Evolutionary conservation across 2,797 vertebrate species (phyloP).

Genomic region (Psittacula derbiana): DNA sequence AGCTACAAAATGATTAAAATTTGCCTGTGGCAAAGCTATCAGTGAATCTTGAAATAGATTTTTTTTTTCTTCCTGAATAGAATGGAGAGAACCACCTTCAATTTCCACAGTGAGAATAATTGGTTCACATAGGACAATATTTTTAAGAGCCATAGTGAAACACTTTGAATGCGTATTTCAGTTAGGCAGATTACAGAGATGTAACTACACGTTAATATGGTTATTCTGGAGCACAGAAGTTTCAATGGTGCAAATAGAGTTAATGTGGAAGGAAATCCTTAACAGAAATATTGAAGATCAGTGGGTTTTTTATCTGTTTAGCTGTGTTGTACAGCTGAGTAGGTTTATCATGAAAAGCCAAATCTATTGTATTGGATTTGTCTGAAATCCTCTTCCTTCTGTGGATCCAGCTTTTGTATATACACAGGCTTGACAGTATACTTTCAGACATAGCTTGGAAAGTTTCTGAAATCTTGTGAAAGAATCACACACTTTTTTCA

Average conservation of each 20-base stretch:
- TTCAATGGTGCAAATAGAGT: background rate
- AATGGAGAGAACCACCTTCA: background rate
- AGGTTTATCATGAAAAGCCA: background rate
- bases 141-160: background rate
- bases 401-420: background rate
- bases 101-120: background rate
- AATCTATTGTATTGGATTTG: background rate
- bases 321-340: background rate
- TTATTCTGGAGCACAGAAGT: background rate
- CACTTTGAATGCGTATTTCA: background rate
- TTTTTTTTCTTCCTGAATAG: background rate
- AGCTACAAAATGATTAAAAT: conserved; percentile 28
- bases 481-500: background rate
- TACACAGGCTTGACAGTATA: rapidly evolving
- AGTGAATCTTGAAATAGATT: background rate
- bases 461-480: background rate
- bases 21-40: conserved; percentile 28
- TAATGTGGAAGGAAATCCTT: background rate
- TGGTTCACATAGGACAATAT: background rate
- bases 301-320: background rate
- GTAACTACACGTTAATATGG: background rate
- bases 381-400: background rate
- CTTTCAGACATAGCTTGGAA: background rate
- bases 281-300: background rate
- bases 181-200: background rate